phyloP scores from a whole-genome alignment of 2,888 invertebrate genomes.

The Carabus problematicus region DNA sequence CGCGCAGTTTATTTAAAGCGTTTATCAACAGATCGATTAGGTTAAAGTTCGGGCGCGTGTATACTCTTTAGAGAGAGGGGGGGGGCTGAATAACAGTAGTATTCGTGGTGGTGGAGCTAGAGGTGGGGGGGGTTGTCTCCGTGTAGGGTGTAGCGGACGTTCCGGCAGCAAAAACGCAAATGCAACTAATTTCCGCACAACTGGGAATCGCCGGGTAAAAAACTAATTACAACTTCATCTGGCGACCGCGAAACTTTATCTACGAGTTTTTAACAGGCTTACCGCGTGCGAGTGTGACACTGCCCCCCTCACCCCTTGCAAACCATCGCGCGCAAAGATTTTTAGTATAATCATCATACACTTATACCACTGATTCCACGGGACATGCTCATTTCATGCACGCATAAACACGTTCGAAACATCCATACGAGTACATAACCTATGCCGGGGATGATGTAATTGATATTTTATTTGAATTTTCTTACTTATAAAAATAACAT shows the following conservation, averaged over 20 bases:
- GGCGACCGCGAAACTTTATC: slow-evolving; percentile 41
- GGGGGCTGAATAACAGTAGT: background rate
- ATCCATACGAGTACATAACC: too few relatives aligned
- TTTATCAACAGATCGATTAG: slow-evolving; percentile 42
- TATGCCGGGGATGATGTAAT: too few relatives aligned
- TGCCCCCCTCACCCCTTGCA: slow-evolving; percentile 3
- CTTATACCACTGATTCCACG: too few relatives aligned
- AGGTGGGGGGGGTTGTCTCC: background rate
- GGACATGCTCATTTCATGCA: too few relatives aligned
- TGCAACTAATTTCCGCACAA: slow-evolving; percentile 42
- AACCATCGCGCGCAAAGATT: background rate
- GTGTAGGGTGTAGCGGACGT: background rate
- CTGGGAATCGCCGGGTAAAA: slow-evolving; percentile 41
- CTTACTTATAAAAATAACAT: too few relatives aligned
- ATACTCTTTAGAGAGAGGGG: background rate
- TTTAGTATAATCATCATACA: too few relatives aligned
- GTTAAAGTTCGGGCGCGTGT: slow-evolving; percentile 20
- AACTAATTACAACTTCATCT: slow-evolving; percentile 43
- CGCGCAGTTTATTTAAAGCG: slow-evolving; percentile 37
- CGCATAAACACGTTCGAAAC: too few relatives aligned
- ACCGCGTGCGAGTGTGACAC: slow-evolving; percentile 11
- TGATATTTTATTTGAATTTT: too few relatives aligned
- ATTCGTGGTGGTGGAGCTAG: background rate
- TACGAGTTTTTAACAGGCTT: slow-evolving; percentile 40
- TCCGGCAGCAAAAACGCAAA: slow-evolving; percentile 36